phyloP scores from a whole-genome alignment of 2,113 vertebrate species.

The Oceanodroma tethys region DNA sequence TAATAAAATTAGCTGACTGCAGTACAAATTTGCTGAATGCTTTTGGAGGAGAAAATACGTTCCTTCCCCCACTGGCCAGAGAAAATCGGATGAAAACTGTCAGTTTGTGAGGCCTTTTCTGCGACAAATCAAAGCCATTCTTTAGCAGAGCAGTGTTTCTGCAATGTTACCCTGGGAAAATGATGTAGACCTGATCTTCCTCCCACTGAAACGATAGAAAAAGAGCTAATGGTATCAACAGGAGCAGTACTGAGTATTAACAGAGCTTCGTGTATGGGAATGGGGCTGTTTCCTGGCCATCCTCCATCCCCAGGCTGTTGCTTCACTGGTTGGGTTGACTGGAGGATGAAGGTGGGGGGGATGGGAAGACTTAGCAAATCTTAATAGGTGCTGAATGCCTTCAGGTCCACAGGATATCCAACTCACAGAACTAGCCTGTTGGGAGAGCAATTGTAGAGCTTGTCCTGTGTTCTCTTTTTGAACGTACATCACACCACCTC shows the following conservation, averaged over 20 bases:
- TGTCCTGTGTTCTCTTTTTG: neutral
- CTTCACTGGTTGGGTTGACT: neutral
- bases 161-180: neutral
- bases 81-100: conserved; percentile 34
- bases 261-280: neutral
- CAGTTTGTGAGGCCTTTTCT: conserved; percentile 6
- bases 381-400: neutral
- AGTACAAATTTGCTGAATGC: conserved; percentile 67
- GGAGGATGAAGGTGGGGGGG: neutral
- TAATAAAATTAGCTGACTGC: conserved; percentile 70
- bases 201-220: neutral
- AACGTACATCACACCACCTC: neutral
- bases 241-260: neutral
- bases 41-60: conserved; percentile 51
- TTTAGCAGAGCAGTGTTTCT: neutral
- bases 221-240: neutral
- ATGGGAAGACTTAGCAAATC: neutral
- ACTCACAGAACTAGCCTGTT: neutral
- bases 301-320: neutral
- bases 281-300: neutral
- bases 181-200: neutral
- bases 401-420: neutral
- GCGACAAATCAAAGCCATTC: neutral
- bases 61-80: conserved; percentile 27
- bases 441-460: neutral